Conservation (phyloP, 2,113 vertebrate species). For the Rhizomys pruinosus region DNA sequence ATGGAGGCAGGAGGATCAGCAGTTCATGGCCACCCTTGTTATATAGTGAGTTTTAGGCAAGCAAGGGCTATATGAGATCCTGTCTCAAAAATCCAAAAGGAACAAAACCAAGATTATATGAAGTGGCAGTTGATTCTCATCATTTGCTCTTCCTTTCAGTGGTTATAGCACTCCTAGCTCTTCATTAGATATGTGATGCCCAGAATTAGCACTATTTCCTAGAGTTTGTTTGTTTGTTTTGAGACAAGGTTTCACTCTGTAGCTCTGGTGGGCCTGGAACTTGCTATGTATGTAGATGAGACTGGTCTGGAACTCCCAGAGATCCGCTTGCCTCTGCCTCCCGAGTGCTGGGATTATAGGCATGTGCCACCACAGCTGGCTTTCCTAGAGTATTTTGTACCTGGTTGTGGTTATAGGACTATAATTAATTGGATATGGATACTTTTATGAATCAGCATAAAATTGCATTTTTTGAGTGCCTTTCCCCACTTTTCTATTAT, state of each 20-base stretch:
- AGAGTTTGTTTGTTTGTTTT: neutral
- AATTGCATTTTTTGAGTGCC: neutral
- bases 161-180: neutral
- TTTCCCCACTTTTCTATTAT: neutral
- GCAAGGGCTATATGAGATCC: neutral
- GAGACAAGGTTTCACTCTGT: too few species aligned
- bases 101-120: neutral
- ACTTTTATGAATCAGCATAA: neutral
- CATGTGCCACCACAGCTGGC: too few species aligned
- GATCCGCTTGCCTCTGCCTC: too few species aligned
- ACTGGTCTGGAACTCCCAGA: too few species aligned
- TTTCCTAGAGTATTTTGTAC: neutral
- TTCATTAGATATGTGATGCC: neutral
- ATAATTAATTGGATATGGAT: neutral
- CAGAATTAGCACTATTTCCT: neutral
- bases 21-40: neutral
- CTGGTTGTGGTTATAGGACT: slow-evolving; percentile 13
- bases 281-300: too few species aligned
- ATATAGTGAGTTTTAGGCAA: neutral
- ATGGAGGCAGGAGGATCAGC: neutral
- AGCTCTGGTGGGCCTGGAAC: too few species aligned
- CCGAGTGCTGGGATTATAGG: too few species aligned
- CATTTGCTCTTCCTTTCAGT: neutral
- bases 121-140: neutral
- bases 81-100: neutral